A percentile compares a stretch with the other conserved stretches of the same genome.
phyloP scores from a whole-genome alignment of 2,113 vertebrate genomes.

The Sturnira hondurensis region DNA sequence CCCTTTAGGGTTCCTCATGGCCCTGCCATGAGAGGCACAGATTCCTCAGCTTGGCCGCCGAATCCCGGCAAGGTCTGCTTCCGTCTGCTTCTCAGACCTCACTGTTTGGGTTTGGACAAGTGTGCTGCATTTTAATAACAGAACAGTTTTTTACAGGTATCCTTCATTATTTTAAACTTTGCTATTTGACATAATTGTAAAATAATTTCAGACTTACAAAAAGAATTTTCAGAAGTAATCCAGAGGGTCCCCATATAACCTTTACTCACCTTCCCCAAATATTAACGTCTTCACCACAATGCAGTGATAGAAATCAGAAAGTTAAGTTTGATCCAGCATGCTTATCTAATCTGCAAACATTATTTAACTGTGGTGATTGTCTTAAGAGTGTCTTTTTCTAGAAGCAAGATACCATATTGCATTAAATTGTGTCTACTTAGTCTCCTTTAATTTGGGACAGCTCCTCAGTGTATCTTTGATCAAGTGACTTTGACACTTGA shows the following conservation, averaged over 20 bases:
- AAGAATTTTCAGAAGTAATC: background rate
- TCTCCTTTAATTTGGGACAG: background rate
- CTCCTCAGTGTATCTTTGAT: background rate
- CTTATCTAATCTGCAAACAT: background rate
- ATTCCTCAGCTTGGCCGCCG: background rate
- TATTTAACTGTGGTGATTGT: background rate
- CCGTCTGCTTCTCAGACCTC: background rate
- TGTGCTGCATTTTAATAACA: background rate
- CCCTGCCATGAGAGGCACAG: background rate
- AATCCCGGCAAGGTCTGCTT: background rate
- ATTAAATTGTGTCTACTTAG: background rate
- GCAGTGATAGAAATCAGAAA: background rate
- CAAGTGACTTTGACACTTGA: background rate
- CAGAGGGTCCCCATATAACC: background rate
- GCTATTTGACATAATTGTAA: background rate
- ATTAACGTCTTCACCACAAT: background rate
- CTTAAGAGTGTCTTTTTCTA: background rate
- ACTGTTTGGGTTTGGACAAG: background rate
- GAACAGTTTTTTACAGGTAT: background rate
- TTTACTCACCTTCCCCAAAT: background rate
- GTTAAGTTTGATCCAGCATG: background rate
- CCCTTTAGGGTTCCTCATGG: background rate
- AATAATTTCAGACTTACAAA: background rate
- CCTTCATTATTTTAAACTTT: background rate
- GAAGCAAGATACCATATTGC: background rate